Conservation (phyloP, 2,888 invertebrate genomes). For the Diplazon laetatorius region DNA sequence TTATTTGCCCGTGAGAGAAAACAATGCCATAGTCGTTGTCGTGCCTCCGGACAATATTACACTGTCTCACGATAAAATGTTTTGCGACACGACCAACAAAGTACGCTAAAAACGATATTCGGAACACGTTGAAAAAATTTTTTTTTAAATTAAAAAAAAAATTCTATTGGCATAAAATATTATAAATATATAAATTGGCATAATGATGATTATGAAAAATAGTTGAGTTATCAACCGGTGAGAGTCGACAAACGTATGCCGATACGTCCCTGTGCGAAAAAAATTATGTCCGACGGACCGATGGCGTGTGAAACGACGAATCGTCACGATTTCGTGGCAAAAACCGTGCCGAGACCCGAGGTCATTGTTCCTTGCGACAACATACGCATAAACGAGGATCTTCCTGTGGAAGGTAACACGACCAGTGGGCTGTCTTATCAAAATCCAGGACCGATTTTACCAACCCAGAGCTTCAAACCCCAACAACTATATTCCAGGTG, state of each 20-base stretch:
- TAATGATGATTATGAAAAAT: constrained; percentile 23
- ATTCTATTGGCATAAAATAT: not conserved
- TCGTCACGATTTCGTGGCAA: constrained; percentile 76
- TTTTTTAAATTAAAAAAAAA: not conserved
- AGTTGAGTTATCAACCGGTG: constrained; percentile 80
- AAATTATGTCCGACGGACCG: constrained; percentile 74
- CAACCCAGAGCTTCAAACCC: constrained; percentile 78
- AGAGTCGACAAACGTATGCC: constrained; percentile 74
- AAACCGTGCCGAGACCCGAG: constrained; percentile 66
- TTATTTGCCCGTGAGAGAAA: constrained; percentile 68
- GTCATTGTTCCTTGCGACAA: constrained; percentile 76
- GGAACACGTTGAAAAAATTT: too few species aligned
- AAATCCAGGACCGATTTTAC: constrained; percentile 73
- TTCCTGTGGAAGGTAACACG: constrained; percentile 76
- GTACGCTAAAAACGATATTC: constrained; percentile 67
- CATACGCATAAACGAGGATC: constrained; percentile 72
- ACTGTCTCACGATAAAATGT: constrained; percentile 74
- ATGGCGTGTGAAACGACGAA: constrained; percentile 78
- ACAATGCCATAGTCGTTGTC: constrained; percentile 68
- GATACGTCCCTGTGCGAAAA: constrained; percentile 74
- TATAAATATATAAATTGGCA: constrained; percentile 5
- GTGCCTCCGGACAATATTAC: constrained; percentile 73
- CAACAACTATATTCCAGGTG: constrained; percentile 72
- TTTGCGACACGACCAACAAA: constrained; percentile 78
- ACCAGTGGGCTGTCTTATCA: constrained; percentile 77